Base-by-base conservation (phyloP, 2,797 vertebrate genomes). In the Glossophaga mutica region DNA sequence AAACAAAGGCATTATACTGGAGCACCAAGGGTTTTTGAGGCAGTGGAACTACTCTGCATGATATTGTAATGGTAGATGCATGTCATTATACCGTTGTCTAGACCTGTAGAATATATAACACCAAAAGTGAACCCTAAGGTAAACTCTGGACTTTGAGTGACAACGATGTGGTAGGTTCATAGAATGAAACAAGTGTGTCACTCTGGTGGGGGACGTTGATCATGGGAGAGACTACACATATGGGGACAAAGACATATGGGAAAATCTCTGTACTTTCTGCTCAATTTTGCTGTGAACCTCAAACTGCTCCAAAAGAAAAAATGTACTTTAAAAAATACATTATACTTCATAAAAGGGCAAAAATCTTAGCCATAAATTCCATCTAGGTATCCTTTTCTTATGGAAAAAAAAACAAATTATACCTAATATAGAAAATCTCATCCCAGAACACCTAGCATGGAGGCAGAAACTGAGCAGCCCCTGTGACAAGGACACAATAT, bases 221-320 rank as follows among this genome's bases (percentile, higher is more conserved):
- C 1, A 5, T 29, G 39, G 24, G 42, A 46, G 29, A 67, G 67
- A n/a, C 59, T 74, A 50, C 8, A 2, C 1, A 0, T 2, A 8
- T 8, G 5, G 29, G 46, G 18, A 24, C 21, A 48, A 55, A 39
- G 42, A 9, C 11, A 2, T 0, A 0, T 15, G 50, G 73, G 57
- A 79, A 79, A 79, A 57, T 29, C 48, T 37, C 78, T 76, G 44
- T 65, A 8, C 81, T 79, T 70, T 70, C 71, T 42, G 34, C 81
- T 93, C 55, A 46, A 0, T 26, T 81, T 95, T 65, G 5, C 48
- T 39, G 48, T 37, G 55, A 89, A 37, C 15, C 5, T 52, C 83
- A 82, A 79, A 37, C 26, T 46, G 37, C 73, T 85, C 74, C 12
- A 19, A 44, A 84, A 71, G 19, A 42, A 34, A 34, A 94, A 44